Evolutionary conservation across 2,797 vertebrate genomes (phyloP).

Genomic region (Threskiornis aethiopicus): DNA sequence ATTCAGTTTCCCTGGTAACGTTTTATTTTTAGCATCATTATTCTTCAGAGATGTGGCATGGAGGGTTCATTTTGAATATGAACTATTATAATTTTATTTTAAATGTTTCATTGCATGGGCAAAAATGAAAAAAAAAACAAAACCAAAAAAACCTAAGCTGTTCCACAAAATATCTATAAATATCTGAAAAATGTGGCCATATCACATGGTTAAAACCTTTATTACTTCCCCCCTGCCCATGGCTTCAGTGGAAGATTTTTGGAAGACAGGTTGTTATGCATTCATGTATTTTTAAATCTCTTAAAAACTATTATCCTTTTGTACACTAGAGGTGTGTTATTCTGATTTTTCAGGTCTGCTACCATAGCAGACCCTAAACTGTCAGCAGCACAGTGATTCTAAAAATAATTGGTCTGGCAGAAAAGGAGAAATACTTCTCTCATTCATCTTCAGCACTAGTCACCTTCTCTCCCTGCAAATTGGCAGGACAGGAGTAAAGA

Average conservation of each 20-base stretch:
- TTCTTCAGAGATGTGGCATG: slow-evolving; percentile 26
- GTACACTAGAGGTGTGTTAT: background rate
- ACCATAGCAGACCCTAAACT: background rate
- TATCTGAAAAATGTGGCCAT: background rate
- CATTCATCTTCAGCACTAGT: background rate
- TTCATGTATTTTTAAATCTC: background rate
- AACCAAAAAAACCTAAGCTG: background rate
- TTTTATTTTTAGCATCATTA: slow-evolving; percentile 58
- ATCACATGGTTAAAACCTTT: background rate
- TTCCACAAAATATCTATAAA: background rate
- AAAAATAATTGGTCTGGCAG: background rate
- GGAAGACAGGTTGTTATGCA: background rate
- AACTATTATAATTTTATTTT: background rate
- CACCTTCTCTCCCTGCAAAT: background rate
- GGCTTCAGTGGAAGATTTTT: background rate
- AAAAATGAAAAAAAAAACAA: background rate
- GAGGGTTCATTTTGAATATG: slow-evolving; percentile 6
- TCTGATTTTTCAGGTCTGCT: background rate
- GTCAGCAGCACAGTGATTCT: background rate
- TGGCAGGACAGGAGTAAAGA: background rate
- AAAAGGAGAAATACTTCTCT: slow-evolving; percentile 1
- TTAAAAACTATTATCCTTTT: background rate
- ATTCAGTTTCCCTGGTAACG: slow-evolving; percentile 50
- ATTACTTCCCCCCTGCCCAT: background rate
- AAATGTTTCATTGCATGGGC: background rate